These are phyloP conservation scores for Cavia porcellus DNA, from an alignment of 2,113 vertebrate species.

Conservation along the genomic window DNA sequence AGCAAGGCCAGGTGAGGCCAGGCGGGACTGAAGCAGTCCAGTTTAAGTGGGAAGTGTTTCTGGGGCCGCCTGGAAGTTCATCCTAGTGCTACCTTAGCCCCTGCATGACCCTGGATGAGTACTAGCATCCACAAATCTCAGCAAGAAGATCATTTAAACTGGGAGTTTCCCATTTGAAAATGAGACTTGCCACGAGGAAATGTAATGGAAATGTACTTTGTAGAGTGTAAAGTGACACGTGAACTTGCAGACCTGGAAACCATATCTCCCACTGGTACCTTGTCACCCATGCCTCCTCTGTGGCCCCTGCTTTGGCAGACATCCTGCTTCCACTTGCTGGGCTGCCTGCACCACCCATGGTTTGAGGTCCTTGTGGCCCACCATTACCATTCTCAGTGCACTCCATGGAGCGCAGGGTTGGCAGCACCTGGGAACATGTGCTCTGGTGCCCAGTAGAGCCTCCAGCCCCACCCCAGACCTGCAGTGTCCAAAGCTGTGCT, in stretches of 20 bases:
- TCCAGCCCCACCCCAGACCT: neutral
- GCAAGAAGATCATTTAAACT: neutral
- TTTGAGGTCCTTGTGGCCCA: too few relatives aligned
- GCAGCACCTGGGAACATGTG: too few relatives aligned
- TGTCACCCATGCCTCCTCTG: rapidly evolving
- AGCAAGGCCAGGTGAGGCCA: neutral
- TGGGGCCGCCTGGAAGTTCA: neutral
- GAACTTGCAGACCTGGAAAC: neutral
- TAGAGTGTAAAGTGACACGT: rapidly evolving
- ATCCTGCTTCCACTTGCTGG: rapidly evolving
- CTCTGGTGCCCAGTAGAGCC: neutral
- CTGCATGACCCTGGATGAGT: neutral
- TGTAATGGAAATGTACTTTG: neutral
- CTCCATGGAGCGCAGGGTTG: neutral
- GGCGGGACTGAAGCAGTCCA: neutral
- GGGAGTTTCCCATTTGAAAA: neutral
- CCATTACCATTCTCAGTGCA: rapidly evolving
- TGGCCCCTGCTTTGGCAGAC: too few relatives aligned
- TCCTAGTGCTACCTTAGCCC: rapidly evolving
- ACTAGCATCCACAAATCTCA: neutral
- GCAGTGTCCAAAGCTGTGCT: neutral
- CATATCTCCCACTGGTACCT: neutral
- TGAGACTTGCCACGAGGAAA: neutral
- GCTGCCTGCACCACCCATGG: rapidly evolving
- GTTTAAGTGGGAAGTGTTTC: neutral